These are phyloP conservation scores for Heliconius erato DNA, from an alignment of 2,888 invertebrate species.

Conservation along the genomic window DNA sequence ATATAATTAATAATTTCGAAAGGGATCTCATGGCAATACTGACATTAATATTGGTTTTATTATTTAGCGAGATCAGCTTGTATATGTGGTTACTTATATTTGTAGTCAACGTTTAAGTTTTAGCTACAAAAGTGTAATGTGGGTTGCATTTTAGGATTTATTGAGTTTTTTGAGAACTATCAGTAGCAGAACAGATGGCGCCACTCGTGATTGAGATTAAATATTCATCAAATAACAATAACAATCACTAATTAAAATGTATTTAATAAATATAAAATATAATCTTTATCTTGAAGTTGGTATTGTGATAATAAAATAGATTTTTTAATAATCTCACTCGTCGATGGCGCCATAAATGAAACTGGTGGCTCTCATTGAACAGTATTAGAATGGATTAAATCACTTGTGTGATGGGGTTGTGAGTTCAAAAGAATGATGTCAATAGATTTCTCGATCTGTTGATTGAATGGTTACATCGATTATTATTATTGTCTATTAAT, in stretches of 20 bases:
- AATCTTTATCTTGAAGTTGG: not conserved
- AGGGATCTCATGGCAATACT: conserved; percentile 39
- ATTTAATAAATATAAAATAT: not conserved
- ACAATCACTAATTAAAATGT: not conserved
- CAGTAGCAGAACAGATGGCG: not conserved
- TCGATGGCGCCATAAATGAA: not conserved
- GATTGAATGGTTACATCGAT: conserved; percentile 8
- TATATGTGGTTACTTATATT: not conserved
- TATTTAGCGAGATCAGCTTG: conserved; percentile 11
- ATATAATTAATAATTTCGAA: conserved; percentile 24
- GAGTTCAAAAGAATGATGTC: conserved; percentile 2
- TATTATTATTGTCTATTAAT: conserved; percentile 7
- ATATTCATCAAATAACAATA: not conserved
- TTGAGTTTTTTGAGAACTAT: not conserved
- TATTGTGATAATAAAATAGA: not conserved
- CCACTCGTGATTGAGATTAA: conserved; percentile 8
- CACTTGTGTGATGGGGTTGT: conserved; percentile 27
- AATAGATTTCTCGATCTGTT: conserved; percentile 19
- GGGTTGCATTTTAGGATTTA: not conserved
- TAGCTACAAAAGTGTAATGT: not conserved
- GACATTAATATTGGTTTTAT: conserved; percentile 19
- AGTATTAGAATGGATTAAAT: conserved; percentile 27
- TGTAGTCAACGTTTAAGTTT: conserved; percentile 1
- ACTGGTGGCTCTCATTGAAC: not conserved
- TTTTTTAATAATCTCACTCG: not conserved